Evolutionary conservation across 2,797 vertebrate species (phyloP).

Genomic region (Chromobotia macracanthus): DNA sequence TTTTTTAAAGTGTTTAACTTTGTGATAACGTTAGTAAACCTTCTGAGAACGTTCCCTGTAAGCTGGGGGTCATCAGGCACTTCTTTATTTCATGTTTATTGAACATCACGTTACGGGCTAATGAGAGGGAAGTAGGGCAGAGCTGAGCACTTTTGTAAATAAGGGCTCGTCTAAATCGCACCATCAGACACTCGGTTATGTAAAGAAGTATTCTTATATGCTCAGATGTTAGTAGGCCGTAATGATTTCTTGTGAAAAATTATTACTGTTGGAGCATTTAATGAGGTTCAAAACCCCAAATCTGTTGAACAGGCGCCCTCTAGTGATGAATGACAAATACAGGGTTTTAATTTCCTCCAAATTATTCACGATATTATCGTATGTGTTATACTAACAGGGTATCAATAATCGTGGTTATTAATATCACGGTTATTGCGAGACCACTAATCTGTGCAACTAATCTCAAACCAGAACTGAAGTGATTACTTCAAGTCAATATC

Average conservation of each 20-base stretch:
- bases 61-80: background rate
- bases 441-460: too few relatives aligned
- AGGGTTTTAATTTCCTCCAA: background rate
- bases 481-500: background rate
- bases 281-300: background rate
- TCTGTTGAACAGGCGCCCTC: constrained; percentile 18
- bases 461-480: background rate
- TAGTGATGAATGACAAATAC: background rate
- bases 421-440: too few relatives aligned
- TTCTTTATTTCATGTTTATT: background rate
- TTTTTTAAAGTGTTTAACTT: too few relatives aligned
- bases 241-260: background rate
- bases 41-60: too few relatives aligned
- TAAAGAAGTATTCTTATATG: background rate
- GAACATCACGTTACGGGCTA: background rate
- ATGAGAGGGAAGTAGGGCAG: background rate
- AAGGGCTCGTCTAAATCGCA: background rate
- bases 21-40: too few relatives aligned
- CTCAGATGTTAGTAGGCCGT: background rate
- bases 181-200: background rate
- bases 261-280: background rate
- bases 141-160: background rate
- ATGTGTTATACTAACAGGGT: too few relatives aligned
- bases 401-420: too few relatives aligned
- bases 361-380: too few relatives aligned